Evolutionary conservation across 2,113 vertebrate species (phyloP).

Genomic region (Circaetus gallicus): DNA sequence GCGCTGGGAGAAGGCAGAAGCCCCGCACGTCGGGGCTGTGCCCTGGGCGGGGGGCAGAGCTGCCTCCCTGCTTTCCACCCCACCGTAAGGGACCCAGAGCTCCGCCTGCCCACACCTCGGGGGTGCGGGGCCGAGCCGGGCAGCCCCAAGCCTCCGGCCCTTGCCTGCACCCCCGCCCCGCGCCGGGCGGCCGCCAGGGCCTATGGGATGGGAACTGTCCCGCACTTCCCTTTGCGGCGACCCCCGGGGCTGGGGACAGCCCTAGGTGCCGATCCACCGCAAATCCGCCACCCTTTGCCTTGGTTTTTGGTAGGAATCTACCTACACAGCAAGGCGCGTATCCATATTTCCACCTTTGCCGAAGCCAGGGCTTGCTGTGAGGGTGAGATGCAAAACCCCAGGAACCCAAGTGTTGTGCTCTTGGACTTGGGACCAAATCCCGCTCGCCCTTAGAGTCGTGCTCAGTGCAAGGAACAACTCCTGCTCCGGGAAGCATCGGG

Average conservation of each 20-base stretch:
- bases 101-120: background rate
- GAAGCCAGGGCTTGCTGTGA: background rate
- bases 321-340: background rate
- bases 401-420: background rate
- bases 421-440: background rate
- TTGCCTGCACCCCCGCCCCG: background rate
- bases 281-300: background rate
- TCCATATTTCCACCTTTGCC: background rate
- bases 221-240: no score
- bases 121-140: fast-evolving
- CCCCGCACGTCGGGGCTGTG: background rate
- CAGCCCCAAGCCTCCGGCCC: background rate
- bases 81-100: background rate
- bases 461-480: background rate
- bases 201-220: background rate
- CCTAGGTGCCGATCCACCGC: background rate
- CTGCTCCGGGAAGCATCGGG: background rate
- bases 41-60: background rate
- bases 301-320: background rate
- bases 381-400: background rate
- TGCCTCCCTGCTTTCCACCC: background rate
- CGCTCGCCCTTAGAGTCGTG: background rate
- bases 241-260: no score
- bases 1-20: background rate
- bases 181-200: background rate